phyloP scores from a whole-genome alignment of 2,888 invertebrate genomes.

The Drosophila gaucha region DNA sequence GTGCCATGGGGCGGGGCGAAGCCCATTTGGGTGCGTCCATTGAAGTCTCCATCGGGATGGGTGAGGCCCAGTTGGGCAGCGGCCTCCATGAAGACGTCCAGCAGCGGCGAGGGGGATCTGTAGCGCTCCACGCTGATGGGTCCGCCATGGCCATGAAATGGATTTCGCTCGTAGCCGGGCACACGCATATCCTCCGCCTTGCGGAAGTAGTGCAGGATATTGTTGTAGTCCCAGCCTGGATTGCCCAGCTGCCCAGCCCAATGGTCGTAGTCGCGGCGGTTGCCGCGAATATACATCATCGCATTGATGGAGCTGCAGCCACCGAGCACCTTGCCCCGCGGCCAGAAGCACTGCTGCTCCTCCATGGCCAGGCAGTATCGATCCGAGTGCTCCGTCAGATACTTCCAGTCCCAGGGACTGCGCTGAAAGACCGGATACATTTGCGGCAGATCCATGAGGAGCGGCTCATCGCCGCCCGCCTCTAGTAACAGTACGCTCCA shows the following conservation, averaged over 20 bases:
- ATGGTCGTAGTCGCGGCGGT: constrained; percentile 92
- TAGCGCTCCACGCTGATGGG: constrained; percentile 90
- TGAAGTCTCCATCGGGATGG: constrained; percentile 89
- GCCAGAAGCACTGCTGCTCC: constrained; percentile 89
- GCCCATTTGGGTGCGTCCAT: constrained; percentile 92
- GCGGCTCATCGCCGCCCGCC: constrained; percentile 91
- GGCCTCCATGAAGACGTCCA: constrained; percentile 89
- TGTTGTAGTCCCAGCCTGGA: constrained; percentile 91
- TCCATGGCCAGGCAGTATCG: constrained; percentile 89
- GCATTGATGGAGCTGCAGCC: constrained; percentile 95
- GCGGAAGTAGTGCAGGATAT: constrained; percentile 91
- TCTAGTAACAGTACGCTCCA: constrained; percentile 92
- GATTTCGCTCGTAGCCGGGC: constrained; percentile 84
- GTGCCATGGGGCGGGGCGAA: constrained; percentile 92
- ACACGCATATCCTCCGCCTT: constrained; percentile 92
- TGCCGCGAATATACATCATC: constrained; percentile 95
- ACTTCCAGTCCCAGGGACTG: constrained; percentile 93
- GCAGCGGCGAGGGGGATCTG: constrained; percentile 89
- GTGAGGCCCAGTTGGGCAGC: constrained; percentile 87
- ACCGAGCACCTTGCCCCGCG: constrained; percentile 91
- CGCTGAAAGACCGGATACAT: constrained; percentile 90
- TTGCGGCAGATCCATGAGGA: constrained; percentile 90
- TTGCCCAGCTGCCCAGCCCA: constrained; percentile 91
- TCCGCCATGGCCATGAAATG: constrained; percentile 90
- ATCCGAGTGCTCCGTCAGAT: constrained; percentile 90